Percentiles rank a stretch among this genome's conserved stretches.
Conservation (phyloP, 2,113 vertebrate species). For the Hippocampus comes region DNA sequence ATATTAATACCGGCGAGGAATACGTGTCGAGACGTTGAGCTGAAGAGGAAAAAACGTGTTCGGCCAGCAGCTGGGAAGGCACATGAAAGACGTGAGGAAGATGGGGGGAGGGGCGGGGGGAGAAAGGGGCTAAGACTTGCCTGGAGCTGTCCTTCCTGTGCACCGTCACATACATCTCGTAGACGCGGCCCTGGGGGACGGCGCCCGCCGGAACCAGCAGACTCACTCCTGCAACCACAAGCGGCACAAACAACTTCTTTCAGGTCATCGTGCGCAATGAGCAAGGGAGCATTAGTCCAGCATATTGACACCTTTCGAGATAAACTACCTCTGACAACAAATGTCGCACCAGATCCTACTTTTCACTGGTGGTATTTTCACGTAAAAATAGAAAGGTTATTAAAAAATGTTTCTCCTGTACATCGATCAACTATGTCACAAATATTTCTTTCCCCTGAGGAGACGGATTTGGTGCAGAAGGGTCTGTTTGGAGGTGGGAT, state of each 20-base stretch:
- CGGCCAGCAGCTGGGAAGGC: background rate
- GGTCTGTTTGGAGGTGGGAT: background rate
- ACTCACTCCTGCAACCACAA: slow-evolving; percentile 82
- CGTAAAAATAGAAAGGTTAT: too few relatives aligned
- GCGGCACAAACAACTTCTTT: background rate
- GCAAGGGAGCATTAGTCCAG: too few relatives aligned
- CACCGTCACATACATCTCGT: slow-evolving; percentile 98
- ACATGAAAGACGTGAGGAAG: background rate
- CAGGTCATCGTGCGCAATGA: background rate
- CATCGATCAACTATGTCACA: too few relatives aligned
- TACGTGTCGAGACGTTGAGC: slow-evolving; percentile 1
- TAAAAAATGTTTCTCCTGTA: too few relatives aligned
- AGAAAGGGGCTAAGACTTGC: slow-evolving; percentile 66
- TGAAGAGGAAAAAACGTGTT: slow-evolving; percentile 15
- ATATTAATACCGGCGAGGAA: slow-evolving; percentile 1
- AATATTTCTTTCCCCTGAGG: too few relatives aligned
- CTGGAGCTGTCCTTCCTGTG: slow-evolving; percentile 97
- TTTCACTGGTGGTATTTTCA: background rate
- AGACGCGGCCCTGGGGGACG: slow-evolving; percentile 91
- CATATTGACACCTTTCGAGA: background rate
- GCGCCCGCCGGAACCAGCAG: slow-evolving; percentile 95
- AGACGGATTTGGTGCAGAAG: too few relatives aligned
- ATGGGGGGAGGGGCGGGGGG: background rate
- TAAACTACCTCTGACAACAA: background rate
- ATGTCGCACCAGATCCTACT: background rate